Conservation (phyloP, 1,140 invertebrate genomes). For the Leptopilina boulardi region DNA sequence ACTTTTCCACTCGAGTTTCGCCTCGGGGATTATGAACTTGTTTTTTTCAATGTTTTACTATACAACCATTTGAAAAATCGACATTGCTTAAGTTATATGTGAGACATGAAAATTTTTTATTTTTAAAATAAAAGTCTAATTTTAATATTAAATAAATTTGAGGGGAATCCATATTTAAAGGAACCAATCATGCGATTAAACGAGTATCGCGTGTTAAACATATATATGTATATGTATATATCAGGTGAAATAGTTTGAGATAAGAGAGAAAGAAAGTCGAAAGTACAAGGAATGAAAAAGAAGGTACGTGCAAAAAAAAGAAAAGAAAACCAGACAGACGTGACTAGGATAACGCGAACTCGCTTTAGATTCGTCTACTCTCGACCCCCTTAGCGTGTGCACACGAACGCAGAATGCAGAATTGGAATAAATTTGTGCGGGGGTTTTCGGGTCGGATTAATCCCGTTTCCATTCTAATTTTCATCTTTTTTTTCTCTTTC, state of each 20-base stretch:
- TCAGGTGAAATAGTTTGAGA: neutral
- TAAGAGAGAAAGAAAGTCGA: conserved; percentile 25
- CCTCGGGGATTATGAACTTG: conserved; percentile 39
- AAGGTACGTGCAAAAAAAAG: conserved; percentile 16
- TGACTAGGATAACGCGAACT: conserved; percentile 48
- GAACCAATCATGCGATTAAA: conserved; percentile 1
- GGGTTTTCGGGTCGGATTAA: conserved; percentile 43
- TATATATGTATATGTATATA: too few species aligned
- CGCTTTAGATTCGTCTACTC: conserved; percentile 45
- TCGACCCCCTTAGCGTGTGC: conserved; percentile 36
- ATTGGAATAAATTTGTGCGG: conserved; percentile 51
- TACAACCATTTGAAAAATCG: conserved; percentile 13
- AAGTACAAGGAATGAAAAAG: conserved; percentile 27
- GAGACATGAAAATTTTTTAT: neutral
- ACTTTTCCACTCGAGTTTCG: neutral
- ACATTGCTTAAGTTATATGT: neutral
- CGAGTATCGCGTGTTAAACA: conserved; percentile 1
- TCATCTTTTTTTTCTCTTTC: conserved; percentile 23
- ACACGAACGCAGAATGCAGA: conserved; percentile 45
- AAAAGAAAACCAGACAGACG: conserved; percentile 45
- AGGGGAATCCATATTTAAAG: neutral
- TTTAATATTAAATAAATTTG: neutral
- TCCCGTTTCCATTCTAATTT: conserved; percentile 41
- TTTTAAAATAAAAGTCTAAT: neutral
- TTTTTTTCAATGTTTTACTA: conserved; percentile 55